Evolutionary conservation across 2,888 invertebrate species (phyloP), one percentile per base, ranked within the genome.

Genomic region (Nezara viridula): DNA sequence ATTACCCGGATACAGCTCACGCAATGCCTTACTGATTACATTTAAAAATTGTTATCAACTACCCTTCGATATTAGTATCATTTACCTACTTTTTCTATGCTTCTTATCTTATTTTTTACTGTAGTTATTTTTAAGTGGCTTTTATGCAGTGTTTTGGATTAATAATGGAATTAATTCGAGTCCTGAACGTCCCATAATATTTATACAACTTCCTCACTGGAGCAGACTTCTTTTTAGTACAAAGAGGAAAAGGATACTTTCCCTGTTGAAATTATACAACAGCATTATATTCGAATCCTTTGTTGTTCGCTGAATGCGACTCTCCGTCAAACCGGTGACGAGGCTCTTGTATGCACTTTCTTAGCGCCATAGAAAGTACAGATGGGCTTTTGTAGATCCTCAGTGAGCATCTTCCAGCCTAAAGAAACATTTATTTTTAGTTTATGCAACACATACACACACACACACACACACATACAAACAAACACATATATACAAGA

Each of bases 211-310:
- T 73, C 66, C 66, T 73, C 3, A 37, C 19, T 73, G 21, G 66
- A 14, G 27, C 66, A 37, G 4, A 37, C 37, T 37, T 40, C n/a
- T 81, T 77, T 77, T 81, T 73, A n/a, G 10, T 47, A 81, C 44
- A 12, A 47, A 81, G 40, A 81, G 81, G 81, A 81, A 81, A 81
- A 12, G 81, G 0, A 10, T 21, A 81, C 81, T 81, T 81, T 81
- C 81, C 24, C 44, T n/a, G n/a, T n/a, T 0, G n/a, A 16, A 44
- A 47, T 81, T 81, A 81, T 81, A 47, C 44, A 81, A 81, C 44
- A 6, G 4, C 44, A 44, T 81, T 81, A 47, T 81, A 44, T 24
- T 81, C 44, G 3, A 81, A 14, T 81, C 81, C 40, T 44, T 73
- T 73, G 66, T 73, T 37, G 66, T 37, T 0, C 1, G 10, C 19